Base-by-base conservation (phyloP, 2,888 invertebrate genomes). In the Schrankia costaestrigalis region DNA sequence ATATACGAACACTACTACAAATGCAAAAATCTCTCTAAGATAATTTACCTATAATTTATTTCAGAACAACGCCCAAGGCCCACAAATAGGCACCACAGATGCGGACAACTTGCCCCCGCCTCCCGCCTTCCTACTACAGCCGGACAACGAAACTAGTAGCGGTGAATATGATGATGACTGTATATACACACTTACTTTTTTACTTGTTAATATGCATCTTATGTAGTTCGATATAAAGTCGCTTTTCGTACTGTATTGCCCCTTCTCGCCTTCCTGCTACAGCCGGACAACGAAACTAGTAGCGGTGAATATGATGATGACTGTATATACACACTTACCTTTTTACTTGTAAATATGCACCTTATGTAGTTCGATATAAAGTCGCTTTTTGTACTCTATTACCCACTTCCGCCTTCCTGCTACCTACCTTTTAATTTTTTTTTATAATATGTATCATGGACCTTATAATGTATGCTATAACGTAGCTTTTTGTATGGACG, bases 361-460 rank as follows among this genome's bases (percentile, higher is more conserved):
- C n/a, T n/a, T n/a, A n/a, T n/a, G n/a, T n/a, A n/a, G n/a, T n/a
- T n/a, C n/a, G n/a, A n/a, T n/a, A n/a, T n/a, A n/a, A n/a, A n/a
- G n/a, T n/a, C n/a, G n/a, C n/a, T n/a, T n/a, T n/a, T n/a, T n/a
- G n/a, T n/a, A n/a, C n/a, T n/a, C n/a, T n/a, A n/a, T n/a, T n/a
- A n/a, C 94, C 94, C 1, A 94, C 94, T 9, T 94, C 94, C 0
- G 93, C 94, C 1, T 94, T 93, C 67, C 78, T 94, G n/a, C 73
- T 94, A 34, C 93, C 55, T 55, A 57, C 30, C 41, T 24, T 42
- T 4, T 27, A 8, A 31, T 10, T 11, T 25, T 28, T 3, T 19
- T 37, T 17, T 8, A 24, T 31, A 17, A 13, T 12, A 21, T 11
- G 19, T 21, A 6, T 5, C 11, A 10, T n/a, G n/a, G n/a, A n/a